Evolutionary conservation across 1,140 invertebrate genomes (phyloP).

Genomic region (Callitettix versicolor): DNA sequence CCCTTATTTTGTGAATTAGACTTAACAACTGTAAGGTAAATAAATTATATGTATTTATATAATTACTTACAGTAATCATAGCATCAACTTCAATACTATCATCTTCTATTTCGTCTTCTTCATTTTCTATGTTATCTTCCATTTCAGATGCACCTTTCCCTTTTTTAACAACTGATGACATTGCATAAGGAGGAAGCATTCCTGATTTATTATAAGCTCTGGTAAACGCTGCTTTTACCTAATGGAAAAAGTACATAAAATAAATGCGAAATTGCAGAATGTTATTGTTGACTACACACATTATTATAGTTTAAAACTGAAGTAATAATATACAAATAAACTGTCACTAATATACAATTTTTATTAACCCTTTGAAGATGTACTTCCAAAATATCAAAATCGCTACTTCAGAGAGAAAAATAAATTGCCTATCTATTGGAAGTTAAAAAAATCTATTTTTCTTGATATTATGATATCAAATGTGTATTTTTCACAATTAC

Average conservation of each 20-base stretch:
- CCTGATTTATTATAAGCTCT: conserved; percentile 80
- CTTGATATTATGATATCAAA: too few species aligned
- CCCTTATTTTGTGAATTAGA: too few species aligned
- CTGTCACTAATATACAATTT: background rate
- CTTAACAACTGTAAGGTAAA: too few species aligned
- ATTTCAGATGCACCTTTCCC: conserved; percentile 41
- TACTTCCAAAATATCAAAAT: background rate
- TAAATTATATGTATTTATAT: background rate
- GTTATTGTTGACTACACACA: too few species aligned
- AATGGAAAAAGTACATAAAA: conserved; percentile 18
- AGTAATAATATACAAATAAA: conserved; percentile 7
- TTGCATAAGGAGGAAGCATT: conserved; percentile 56
- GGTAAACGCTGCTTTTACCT: conserved; percentile 88
- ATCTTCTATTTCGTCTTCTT: conserved; percentile 36
- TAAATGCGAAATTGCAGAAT: background rate
- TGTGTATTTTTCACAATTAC: too few species aligned
- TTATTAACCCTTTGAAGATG: background rate
- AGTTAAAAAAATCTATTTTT: too few species aligned
- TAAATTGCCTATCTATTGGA: background rate
- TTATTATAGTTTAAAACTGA: too few species aligned
- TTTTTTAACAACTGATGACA: conserved; percentile 43
- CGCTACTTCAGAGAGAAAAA: background rate
- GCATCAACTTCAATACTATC: conserved; percentile 46
- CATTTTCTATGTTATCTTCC: conserved; percentile 32
- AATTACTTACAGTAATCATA: conserved; percentile 63